Base-by-base conservation (phyloP, 2,113 vertebrate species). In the Apteryx owenii region DNA sequence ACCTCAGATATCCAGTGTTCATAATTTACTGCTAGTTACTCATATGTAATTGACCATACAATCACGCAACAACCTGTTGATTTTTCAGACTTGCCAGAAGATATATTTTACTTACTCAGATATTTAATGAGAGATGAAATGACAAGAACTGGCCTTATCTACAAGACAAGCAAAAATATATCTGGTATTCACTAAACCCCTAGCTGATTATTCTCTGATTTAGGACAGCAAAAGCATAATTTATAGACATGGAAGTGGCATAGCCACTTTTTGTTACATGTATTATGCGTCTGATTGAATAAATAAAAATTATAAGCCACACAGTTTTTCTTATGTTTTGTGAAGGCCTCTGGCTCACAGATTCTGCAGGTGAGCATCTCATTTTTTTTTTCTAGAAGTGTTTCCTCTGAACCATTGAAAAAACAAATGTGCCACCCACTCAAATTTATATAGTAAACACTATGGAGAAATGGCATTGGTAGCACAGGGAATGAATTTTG, bases 81-180 rank as follows among this genome's bases (percentile, higher is more conserved):
- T 78, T 48, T 82, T 86, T 89, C 16, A 15, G 33, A 62, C 22
- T 10, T 84, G 12, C 14, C 17, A 29, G 29, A 91, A 77, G 31
- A 51, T 26, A 5, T 7, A 46, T 69, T 83, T 54, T 17, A 33
- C 50, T 91, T 77, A 0, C 13, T 86, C 12, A 50, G 42, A 36
- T 31, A 61, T 93, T 61, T 69, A 51, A 46, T 54, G 38, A 46
- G 70, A 85, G 9, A n/a, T 13, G 6, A 65, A 79, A 68, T 60
- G 10, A 65, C 17, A 79, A 50, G 36, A 71, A 72, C 10, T 50
- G 18, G 16, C 28, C 5, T 7, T 51, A 15, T 72, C 8, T 79
- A 17, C n/a, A 77, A 61, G 36, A 16, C 11, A 86, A 69, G 9
- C 0, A 12, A 73, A 77, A 2, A 26, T 15, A 2, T 0, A 38